phyloP scores from a whole-genome alignment of 2,797 vertebrate species.

The Sebastes aleutianus region DNA sequence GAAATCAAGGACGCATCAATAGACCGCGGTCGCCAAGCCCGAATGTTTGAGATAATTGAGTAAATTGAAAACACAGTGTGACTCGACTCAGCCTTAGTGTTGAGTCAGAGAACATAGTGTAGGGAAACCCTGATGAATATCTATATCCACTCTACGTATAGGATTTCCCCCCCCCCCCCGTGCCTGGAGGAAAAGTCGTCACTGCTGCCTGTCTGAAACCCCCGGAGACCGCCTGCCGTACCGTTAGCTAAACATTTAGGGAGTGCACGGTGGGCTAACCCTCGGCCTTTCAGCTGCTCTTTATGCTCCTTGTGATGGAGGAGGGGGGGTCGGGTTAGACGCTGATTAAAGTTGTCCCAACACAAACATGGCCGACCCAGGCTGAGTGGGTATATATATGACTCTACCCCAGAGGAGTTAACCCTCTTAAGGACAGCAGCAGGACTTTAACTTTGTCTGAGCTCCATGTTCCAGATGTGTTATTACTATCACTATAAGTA shows the following conservation, averaged over 20 bases:
- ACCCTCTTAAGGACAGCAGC: not conserved
- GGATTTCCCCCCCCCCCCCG: not conserved
- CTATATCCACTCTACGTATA: not conserved
- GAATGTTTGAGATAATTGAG: conserved; percentile 40
- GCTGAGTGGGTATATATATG: no score
- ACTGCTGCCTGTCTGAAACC: conserved; percentile 33
- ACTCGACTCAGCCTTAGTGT: conserved; percentile 4
- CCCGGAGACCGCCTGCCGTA: conserved; percentile 15
- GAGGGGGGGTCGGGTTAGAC: no score
- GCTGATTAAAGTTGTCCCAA: not conserved
- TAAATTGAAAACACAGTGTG: conserved; percentile 54
- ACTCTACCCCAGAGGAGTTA: not conserved
- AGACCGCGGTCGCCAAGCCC: conserved; percentile 22
- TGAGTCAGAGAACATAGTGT: conserved; percentile 24
- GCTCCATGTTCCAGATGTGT: not conserved
- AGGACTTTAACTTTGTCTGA: not conserved
- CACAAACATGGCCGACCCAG: not conserved
- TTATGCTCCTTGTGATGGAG: no score
- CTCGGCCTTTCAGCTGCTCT: no score
- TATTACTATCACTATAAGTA: no score
- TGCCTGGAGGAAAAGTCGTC: no score
- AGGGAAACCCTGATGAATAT: conserved; percentile 39
- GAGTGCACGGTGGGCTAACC: not conserved
- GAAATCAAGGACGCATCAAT: conserved; percentile 43
- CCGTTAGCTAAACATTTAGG: conserved; percentile 50